These are phyloP conservation scores for Thumatha senex DNA, from an alignment of 2,888 invertebrate genomes.

Conservation along the genomic window DNA sequence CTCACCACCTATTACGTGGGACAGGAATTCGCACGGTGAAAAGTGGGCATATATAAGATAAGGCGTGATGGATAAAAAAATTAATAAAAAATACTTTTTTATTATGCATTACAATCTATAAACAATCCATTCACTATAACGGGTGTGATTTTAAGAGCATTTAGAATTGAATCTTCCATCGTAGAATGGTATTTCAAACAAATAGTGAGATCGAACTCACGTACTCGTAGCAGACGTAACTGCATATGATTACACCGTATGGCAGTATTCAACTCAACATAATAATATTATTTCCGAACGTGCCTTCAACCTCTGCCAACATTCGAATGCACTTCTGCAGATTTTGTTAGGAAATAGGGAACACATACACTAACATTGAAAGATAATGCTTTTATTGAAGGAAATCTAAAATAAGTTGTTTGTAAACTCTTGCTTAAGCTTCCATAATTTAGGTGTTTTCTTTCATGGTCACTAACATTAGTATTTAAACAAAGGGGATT, in stretches of 20 bases:
- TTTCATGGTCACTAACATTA: too few species aligned
- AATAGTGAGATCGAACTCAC: neutral
- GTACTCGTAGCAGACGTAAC: constrained; percentile 3
- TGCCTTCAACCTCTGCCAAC: constrained; percentile 25
- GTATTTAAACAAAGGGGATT: too few species aligned
- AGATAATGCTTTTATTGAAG: too few species aligned
- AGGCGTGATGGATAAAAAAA: too few species aligned
- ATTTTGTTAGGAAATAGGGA: constrained; percentile 2
- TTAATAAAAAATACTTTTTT: too few species aligned
- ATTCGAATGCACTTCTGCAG: constrained; percentile 15
- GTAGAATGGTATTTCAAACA: neutral
- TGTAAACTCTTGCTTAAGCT: too few species aligned
- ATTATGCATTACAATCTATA: neutral
- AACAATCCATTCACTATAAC: neutral
- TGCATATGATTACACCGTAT: constrained; percentile 16
- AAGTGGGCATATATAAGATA: too few species aligned
- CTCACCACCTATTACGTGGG: too few species aligned
- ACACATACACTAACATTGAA: neutral
- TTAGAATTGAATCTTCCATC: neutral
- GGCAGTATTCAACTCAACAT: constrained; percentile 21
- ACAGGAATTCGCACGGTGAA: too few species aligned
- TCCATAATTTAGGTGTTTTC: too few species aligned
- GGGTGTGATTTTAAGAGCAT: neutral
- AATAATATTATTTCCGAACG: constrained; percentile 24
- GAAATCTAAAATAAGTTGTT: too few species aligned